Conservation (phyloP, 2,888 invertebrate genomes). For the Chymomyza amoena region DNA sequence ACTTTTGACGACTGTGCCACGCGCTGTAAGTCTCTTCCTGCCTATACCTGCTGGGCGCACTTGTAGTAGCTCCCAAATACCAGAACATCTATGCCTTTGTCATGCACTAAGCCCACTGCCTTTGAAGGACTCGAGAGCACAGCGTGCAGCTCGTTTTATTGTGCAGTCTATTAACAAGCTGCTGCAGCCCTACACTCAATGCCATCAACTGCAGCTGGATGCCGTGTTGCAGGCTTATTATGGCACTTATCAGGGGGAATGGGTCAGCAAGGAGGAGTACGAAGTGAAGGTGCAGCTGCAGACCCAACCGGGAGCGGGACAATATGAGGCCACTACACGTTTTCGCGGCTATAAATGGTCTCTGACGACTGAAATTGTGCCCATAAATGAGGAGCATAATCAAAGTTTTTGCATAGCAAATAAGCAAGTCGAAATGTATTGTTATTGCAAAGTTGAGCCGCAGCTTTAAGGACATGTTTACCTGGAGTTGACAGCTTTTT, state of each 20-base stretch:
- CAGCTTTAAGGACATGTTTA: no score
- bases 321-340: neutral
- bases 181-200: constrained; percentile 23
- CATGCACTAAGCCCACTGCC: constrained; percentile 74
- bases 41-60: constrained; percentile 85
- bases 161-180: constrained; percentile 19
- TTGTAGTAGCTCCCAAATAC: constrained; percentile 86
- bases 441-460: neutral
- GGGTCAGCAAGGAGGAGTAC: neutral
- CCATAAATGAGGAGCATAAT: no score
- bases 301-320: neutral
- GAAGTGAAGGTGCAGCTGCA: neutral
- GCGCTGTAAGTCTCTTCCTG: constrained; percentile 87
- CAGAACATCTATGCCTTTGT: constrained; percentile 91
- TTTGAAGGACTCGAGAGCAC: neutral
- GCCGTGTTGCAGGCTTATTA: constrained; percentile 16
- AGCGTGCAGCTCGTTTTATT: constrained; percentile 6
- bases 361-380: neutral
- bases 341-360: neutral
- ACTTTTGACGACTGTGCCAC: constrained; percentile 64
- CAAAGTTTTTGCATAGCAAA: no score
- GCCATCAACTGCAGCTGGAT: constrained; percentile 15
- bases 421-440: no score
- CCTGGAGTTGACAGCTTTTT: neutral
- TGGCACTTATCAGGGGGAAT: neutral